Conservation (phyloP, 2,113 vertebrate genomes). For the Rhabdornis inornatus region DNA sequence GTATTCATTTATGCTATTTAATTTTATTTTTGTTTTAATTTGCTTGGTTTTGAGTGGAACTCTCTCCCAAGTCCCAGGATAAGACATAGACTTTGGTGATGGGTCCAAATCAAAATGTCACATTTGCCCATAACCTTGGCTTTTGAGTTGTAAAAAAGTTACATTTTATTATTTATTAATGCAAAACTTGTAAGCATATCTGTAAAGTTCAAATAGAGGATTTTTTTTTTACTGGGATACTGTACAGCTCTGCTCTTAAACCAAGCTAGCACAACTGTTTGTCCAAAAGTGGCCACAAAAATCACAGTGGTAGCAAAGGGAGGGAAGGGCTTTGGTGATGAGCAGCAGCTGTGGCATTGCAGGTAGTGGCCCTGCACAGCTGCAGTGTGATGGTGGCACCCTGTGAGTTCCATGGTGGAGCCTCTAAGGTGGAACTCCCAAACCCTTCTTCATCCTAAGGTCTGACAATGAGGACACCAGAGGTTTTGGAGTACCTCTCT, state of each 20-base stretch:
- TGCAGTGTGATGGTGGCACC: accelerated
- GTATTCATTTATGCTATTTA: background rate
- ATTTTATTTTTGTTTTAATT: background rate
- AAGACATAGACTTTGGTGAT: background rate
- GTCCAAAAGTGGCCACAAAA: background rate
- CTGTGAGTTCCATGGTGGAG: background rate
- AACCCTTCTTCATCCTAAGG: background rate
- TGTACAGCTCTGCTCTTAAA: background rate
- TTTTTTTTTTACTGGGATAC: background rate
- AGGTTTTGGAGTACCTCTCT: background rate
- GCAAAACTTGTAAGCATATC: background rate
- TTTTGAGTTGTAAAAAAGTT: background rate
- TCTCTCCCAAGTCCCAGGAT: background rate
- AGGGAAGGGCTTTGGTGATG: background rate
- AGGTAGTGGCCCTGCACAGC: background rate
- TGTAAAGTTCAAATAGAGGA: background rate
- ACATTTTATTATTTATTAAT: background rate
- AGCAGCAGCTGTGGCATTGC: background rate
- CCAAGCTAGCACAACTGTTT: background rate
- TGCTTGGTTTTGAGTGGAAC: background rate
- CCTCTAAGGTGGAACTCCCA: background rate
- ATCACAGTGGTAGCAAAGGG: background rate
- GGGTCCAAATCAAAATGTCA: background rate
- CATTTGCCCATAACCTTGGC: background rate
- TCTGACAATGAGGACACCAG: accelerated